Conservation (phyloP, 2,888 invertebrate genomes). For the Asteroscopus sphinx region DNA sequence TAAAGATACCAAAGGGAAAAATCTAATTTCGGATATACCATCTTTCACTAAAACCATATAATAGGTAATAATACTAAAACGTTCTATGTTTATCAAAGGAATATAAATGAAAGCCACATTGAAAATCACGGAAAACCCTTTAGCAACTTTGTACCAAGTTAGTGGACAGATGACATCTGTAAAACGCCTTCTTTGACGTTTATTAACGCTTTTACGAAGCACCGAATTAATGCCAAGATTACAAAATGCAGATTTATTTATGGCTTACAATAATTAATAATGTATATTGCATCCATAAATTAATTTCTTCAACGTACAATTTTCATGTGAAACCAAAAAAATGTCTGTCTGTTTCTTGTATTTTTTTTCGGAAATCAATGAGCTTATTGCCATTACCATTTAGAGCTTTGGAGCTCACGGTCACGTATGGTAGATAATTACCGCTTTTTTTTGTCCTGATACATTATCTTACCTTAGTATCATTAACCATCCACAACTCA, state of each 20-base stretch:
- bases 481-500: no score
- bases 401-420: no score
- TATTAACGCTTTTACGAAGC: conserved; percentile 15
- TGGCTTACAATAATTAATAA: conserved; percentile 2
- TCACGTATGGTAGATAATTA: no score
- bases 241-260: conserved; percentile 9
- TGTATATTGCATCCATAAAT: neutral
- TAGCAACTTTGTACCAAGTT: conserved; percentile 20
- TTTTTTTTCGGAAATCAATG: no score
- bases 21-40: no score
- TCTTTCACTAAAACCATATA: no score
- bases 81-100: neutral
- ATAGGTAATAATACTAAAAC: no score
- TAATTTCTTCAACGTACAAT: neutral
- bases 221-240: conserved; percentile 27
- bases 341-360: neutral
- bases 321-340: neutral
- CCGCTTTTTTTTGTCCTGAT: no score
- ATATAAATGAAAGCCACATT: conserved; percentile 10
- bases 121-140: conserved; percentile 12
- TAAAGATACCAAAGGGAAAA: no score
- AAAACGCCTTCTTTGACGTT: conserved; percentile 18
- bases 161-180: conserved; percentile 30
- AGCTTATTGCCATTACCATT: no score
- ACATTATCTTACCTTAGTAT: no score